Base-by-base conservation (phyloP, 2,888 invertebrate genomes). In the Lepidocyrtoides sp. region DNA sequence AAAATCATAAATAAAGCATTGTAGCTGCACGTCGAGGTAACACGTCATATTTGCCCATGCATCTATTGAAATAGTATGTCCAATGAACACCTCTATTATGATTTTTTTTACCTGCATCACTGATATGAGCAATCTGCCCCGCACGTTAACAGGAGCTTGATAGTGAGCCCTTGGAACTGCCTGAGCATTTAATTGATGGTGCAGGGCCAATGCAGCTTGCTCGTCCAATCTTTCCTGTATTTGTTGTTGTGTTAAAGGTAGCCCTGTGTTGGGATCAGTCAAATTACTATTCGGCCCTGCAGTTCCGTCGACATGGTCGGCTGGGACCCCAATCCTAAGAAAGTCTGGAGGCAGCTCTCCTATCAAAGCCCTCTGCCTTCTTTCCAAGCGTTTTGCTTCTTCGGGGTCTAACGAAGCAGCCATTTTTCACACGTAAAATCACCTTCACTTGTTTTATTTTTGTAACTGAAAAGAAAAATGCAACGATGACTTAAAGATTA, bases 271-370 rank as follows among this genome's bases (percentile, higher is more conserved):
- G 51, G 92, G 92, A 77, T 92, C 93, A 82, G 85, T 92, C 83
- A 92, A 75, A 54, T 91, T 87, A 69, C n/a, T 82, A n/a, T 8
- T 90, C 20, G 77, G 90, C 32, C 77, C 92, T 5, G 23, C 77
- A 60, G 26, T 54, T 32, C 26, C 85, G 60, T 44, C 90, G 8
- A 48, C 29, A 14, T n/a, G 63, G 29, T 48, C 83, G 92, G 29
- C 72, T 66, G 82, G 88, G 17, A 57, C 44, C 7, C 96, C 95
- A 75, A 96, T 95, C 92, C 96, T 96, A 41, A 98, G 96, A 95
- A 98, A 98, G 93, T 97, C 97, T 8, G 96, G 96, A 0, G 98
- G 98, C 29, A 98, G 95, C 1, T 97, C 97, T 0, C 98, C 98
- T 72, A 98, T 95, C 94, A 98, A 96, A 7, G 97, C 97, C 48